Percentiles rank a stretch among this genome's conserved stretches.
phyloP scores from a whole-genome alignment of 1,140 invertebrate species.

The Melipona quadrifasciata region DNA sequence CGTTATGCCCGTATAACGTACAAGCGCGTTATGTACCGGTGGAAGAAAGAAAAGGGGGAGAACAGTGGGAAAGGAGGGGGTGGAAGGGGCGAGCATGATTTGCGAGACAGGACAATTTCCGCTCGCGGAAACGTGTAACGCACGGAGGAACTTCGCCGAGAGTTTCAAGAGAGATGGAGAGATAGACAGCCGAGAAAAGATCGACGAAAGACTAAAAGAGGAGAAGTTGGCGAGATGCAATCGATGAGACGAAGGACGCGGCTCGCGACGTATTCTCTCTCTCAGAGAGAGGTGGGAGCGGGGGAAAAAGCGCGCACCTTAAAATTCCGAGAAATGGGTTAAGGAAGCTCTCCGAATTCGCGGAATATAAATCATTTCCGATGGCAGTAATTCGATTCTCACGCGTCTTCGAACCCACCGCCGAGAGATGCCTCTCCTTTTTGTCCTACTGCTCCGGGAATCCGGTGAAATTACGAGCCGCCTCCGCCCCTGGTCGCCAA shows the following conservation, averaged over 20 bases:
- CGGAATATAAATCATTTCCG: conserved; percentile 70
- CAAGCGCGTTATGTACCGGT: neutral
- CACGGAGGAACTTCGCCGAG: conserved; percentile 51
- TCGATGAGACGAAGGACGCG: conserved; percentile 12
- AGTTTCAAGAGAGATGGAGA: conserved; percentile 47
- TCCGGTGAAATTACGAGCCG: conserved; percentile 42
- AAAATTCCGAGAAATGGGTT: conserved; percentile 67
- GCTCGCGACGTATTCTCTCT: neutral
- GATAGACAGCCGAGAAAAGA: conserved; percentile 9
- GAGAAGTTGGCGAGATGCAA: conserved; percentile 9
- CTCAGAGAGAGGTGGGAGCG: neutral
- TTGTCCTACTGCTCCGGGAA: conserved; percentile 41
- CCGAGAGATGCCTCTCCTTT: conserved; percentile 16
- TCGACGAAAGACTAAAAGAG: conserved; percentile 22
- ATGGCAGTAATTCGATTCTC: conserved; percentile 65
- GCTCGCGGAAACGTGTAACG: conserved; percentile 67
- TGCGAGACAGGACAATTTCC: conserved; percentile 70
- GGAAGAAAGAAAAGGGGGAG: neutral
- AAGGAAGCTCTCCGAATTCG: conserved; percentile 66
- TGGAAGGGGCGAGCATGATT: conserved; percentile 52
- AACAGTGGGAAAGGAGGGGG: neutral
- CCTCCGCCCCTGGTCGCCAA: neutral
- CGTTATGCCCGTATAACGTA: neutral
- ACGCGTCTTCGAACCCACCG: conserved; percentile 52
- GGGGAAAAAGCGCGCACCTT: conserved; percentile 45